These are phyloP conservation scores for Agapornis roseicollis DNA, from an alignment of 2,113 vertebrate genomes.

Conservation along the genomic window DNA sequence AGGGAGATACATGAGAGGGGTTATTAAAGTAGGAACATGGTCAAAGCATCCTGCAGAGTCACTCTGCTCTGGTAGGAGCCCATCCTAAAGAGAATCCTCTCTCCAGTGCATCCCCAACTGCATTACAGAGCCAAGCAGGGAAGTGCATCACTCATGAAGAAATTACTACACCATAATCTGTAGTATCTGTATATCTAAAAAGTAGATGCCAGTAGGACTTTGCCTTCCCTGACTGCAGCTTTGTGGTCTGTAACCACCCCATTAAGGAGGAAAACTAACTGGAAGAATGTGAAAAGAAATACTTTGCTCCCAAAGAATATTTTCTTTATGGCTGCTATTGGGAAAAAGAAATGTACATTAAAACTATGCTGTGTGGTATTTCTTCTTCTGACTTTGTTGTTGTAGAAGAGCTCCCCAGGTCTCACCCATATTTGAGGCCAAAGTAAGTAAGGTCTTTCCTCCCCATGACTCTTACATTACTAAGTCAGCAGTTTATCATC, in stretches of 20 bases:
- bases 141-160: neutral
- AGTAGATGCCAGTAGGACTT: neutral
- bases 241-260: neutral
- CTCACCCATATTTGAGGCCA: neutral
- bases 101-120: neutral
- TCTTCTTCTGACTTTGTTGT: neutral
- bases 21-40: neutral
- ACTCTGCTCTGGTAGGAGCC: neutral
- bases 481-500: neutral
- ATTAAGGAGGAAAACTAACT: neutral
- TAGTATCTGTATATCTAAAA: neutral
- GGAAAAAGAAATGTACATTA: neutral
- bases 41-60: neutral
- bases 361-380: neutral
- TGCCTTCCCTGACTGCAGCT: neutral
- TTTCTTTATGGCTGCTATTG: conserved; percentile 19
- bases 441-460: conserved; percentile 35
- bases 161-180: neutral
- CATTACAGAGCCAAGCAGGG: neutral
- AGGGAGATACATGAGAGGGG: neutral
- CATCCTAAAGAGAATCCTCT: neutral
- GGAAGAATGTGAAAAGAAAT: conserved; percentile 29
- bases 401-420: conserved; percentile 1
- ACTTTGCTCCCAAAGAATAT: conserved; percentile 24
- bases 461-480: neutral